Evolutionary conservation across 2,113 vertebrate species (phyloP).

Genomic region (Crotalus viridis): DNA sequence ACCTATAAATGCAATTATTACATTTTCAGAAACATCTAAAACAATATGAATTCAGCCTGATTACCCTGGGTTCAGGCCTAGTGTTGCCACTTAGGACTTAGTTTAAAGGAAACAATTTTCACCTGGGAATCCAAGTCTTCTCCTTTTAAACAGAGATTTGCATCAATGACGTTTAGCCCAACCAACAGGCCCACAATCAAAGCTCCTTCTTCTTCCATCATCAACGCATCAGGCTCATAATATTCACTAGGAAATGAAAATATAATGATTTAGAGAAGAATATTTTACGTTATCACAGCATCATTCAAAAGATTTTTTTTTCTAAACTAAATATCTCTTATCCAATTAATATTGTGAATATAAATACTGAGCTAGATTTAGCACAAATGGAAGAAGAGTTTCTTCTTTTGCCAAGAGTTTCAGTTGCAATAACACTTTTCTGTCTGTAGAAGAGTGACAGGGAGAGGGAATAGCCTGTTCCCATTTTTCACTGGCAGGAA

Average conservation of each 20-base stretch:
- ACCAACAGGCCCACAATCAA: constrained; percentile 93
- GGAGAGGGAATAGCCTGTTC: no score
- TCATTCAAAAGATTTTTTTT: background rate
- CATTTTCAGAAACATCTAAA: background rate
- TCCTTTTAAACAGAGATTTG: constrained; percentile 97
- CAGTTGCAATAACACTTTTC: background rate
- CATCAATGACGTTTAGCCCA: constrained; percentile 95
- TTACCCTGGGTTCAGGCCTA: background rate
- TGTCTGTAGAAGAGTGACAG: background rate
- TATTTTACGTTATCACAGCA: background rate
- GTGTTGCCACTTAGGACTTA: background rate
- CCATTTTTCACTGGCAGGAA: background rate
- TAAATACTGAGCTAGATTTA: background rate
- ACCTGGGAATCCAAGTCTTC: constrained; percentile 98
- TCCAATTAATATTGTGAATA: background rate
- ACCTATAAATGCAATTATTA: background rate
- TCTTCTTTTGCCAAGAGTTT: background rate
- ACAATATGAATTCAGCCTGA: background rate
- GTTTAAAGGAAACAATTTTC: constrained; percentile 39
- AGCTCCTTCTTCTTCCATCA: constrained; percentile 94
- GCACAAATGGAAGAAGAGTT: background rate
- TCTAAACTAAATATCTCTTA: background rate
- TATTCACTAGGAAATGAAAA: constrained; percentile 82
- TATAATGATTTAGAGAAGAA: constrained; percentile 14
- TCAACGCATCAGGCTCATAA: constrained; percentile 88